phyloP scores from a whole-genome alignment of 2,888 invertebrate genomes.

The Nemoura dubitans region DNA sequence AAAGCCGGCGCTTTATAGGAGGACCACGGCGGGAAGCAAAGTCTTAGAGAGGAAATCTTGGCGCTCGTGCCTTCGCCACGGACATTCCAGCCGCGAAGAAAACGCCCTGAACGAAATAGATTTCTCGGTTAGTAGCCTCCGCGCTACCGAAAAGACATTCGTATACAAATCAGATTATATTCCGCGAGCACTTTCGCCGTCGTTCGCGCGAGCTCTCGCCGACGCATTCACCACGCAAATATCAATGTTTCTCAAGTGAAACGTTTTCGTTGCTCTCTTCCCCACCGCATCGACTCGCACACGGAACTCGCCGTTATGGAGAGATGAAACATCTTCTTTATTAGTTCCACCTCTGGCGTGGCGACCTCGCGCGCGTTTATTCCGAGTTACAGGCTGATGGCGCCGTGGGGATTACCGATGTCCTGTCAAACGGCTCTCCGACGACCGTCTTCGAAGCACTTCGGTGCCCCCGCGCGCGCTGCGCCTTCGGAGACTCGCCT shows the following conservation, averaged over 20 bases:
- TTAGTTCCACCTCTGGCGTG: not conserved
- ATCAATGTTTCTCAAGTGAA: not conserved
- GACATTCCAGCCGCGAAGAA: not conserved
- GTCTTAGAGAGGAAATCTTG: not conserved
- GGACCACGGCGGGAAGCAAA: not conserved
- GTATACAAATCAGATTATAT: not conserved
- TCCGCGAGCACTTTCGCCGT: too few relatives aligned
- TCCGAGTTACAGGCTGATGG: not conserved
- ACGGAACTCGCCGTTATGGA: not conserved
- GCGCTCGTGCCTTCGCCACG: not conserved
- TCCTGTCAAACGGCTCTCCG: not conserved
- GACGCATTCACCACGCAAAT: not conserved
- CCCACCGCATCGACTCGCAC: not conserved
- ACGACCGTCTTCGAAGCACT: not conserved
- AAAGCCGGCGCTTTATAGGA: not conserved
- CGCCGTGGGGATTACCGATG: not conserved
- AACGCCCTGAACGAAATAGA: not conserved
- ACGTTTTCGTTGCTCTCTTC: not conserved
- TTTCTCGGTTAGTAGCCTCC: not conserved
- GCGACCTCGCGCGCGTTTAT: not conserved
- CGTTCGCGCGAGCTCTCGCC: too few relatives aligned
- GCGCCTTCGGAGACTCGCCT: not conserved
- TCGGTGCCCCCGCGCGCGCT: too few relatives aligned
- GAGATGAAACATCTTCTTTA: not conserved
- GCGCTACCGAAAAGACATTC: not conserved